These are phyloP conservation scores for Pogonocichla stellata DNA, from an alignment of 2,113 vertebrate genomes.

Conservation along the genomic window DNA sequence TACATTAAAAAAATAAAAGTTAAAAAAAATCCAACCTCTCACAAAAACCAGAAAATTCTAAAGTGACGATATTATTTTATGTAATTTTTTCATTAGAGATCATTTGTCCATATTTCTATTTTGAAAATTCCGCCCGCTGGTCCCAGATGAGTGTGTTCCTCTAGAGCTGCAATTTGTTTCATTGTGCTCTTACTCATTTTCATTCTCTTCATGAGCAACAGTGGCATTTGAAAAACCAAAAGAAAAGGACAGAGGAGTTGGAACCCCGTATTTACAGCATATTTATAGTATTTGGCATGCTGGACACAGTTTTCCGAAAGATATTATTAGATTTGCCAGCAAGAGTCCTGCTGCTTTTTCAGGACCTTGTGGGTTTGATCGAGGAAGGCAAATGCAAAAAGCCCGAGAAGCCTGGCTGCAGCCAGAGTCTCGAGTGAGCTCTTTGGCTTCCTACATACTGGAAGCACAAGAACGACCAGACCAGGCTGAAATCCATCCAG, in stretches of 20 bases:
- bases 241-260: constrained; percentile 1
- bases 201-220: constrained; percentile 22
- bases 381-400: background rate
- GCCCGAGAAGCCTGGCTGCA: background rate
- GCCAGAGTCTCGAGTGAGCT: background rate
- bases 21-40: background rate
- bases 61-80: background rate
- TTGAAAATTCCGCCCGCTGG: background rate
- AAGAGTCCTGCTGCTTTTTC: background rate
- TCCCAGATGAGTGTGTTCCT: background rate
- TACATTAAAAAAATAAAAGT: background rate
- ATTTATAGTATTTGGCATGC: constrained; percentile 33
- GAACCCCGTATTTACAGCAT: background rate
- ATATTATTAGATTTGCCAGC: constrained; percentile 31
- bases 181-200: constrained; percentile 46
- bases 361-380: background rate
- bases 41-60: background rate
- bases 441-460: background rate
- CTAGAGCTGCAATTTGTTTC: constrained; percentile 26
- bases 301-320: constrained; percentile 13
- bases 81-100: background rate
- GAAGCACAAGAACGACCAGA: background rate
- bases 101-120: constrained; percentile 23
- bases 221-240: constrained; percentile 33
- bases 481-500: background rate